Evolutionary conservation across 2,888 invertebrate genomes (phyloP), one percentile per base, ranked within the genome.

Genomic region (Amphimallon solstitiale): DNA sequence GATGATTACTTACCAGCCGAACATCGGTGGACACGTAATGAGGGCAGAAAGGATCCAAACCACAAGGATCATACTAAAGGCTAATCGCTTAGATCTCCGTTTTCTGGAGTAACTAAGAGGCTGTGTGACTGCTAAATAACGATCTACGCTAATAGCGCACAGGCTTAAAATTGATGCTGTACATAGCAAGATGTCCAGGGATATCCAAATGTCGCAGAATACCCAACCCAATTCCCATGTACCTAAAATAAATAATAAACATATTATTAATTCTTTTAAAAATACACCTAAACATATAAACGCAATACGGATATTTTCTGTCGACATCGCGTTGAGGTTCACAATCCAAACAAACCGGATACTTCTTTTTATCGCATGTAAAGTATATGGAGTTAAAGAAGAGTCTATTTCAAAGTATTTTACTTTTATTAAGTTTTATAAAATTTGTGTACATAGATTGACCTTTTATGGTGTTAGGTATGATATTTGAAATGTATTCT

Each of bases 21-120:
- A 88, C 84, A 98, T 91, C 2, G 97, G 96, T 0, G 97, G 97
- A 74, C 96, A 94, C 12, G 97, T 97, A 68, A 98, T 97, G 35
- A 95, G 86, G 46, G 94, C 90, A 2, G 97, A 95, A 19, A 93
- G 86, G 4, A 93, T 85, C 98, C 97, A 98, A 0, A 97, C 97
- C 48, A 91, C 89, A 51, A 93, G 86, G 70, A 97, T 94, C 91
- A 97, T 94, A 10, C 92, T 85, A 59, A 93, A 87, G 0, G 95
- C 95, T 66, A 94, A 83, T 68, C 93, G 87, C 83, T 93, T 93
- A 1, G 93, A 93, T 64, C 97, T 89, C 75, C 96, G 86, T 76
- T 94, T 88, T 73, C 93, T 89, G 43, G 96, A 95, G 83, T 98
- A 98, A 67, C 93, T 92, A 71, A 98, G 84, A 0, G 98, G 97